Evolutionary conservation across 2,113 vertebrate species (phyloP), one percentile per base, ranked within the genome.

Genomic region (Poecile atricapillus): DNA sequence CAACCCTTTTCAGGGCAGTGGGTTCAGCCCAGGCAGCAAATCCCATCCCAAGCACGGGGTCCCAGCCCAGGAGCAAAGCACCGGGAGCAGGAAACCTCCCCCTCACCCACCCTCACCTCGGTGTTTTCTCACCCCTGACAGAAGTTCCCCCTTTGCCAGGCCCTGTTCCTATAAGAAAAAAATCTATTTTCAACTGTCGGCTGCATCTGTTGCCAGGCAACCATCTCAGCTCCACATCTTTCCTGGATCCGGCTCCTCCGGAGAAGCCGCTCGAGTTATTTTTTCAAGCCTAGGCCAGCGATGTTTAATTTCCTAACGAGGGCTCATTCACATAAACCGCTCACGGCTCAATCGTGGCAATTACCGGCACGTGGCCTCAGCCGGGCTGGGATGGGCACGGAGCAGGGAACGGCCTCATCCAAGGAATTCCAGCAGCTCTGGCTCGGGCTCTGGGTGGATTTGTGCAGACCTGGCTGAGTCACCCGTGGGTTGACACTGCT

Each of bases 161-260:
- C 79, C 63, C 68, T 2, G 46, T 44, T 95, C 86, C 83, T 63
- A 11, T 50, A 39, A 33, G 41, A 6, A 64, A 59, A 74, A 73
- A 83, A 76, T 90, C 96, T 97, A 97, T 97, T 97, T 94, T 90
- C 3, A 11, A 95, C 92, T 8, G 30, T 27, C 8, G 89, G 95
- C 85, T 93, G 95, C 95, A 96, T 93, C 92, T 1, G 94, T 97
- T 92, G 63, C 96, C 90, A 67, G 17, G 96, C 92, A 94, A 96
- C 95, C 3, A 2, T 19, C 50, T 53, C 37, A 1, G 90, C 85
- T 95, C 73, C 90, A 2, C 83, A 65, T 90, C 94, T 86, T 39
- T 10, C 88, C 90, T 22, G 83, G 88, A 80, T 77, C 90, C 27
- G 7, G 88, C 79, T 93, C 79, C 90, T 92, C 79, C 0, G 5